Evolutionary conservation across 2,797 vertebrate genomes (phyloP), one percentile per base, ranked within the genome.

Genomic region (Syngnathus rostellatus): DNA sequence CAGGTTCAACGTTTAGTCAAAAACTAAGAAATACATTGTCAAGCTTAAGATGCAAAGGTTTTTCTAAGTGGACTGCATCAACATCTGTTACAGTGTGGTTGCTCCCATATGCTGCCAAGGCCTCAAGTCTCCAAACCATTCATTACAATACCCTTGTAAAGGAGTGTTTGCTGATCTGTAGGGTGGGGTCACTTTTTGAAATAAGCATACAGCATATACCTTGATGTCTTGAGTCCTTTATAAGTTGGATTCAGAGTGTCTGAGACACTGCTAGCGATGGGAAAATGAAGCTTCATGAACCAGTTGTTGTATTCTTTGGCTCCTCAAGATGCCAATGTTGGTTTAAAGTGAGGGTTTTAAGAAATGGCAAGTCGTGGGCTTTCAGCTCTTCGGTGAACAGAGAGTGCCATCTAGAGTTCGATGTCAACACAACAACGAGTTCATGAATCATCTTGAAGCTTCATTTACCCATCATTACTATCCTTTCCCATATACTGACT

Each of bases 1-100:
- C 68, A 8, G 17, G 19, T 14, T 17, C 17, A 50, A 50, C 31
- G 54, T 57, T 57, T 10, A 31, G 23, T 3, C 14, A 70, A 67
- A 50, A 40, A 64, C 70, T 67, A 63, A 1, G 48, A 73, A 64
- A 61, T 38, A 57, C 60, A 19, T 46, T 71, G 72, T 77, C 53
- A 50, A n/a, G 17, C 48, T 50, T 50, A 17, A 54, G 7, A 19
- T 61, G 51, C 40, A 48, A 9, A 62, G 74, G 59, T 66, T 58
- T 62, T 7, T 74, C 61, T 41, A 17, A 69, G 67, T 68, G 59
- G 65, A 58, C 14, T 31, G 54, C 54, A 58, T 43, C 41, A 58
- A 17, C 55, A 58, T 58, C 31, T 58, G 55, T 37, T 58, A 7
- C 5, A 8, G 6, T 37, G 55, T 38, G 55, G 55, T 37, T 58